Evolutionary conservation across 2,797 vertebrate species (phyloP).

Genomic region (Glossophaga mutica): DNA sequence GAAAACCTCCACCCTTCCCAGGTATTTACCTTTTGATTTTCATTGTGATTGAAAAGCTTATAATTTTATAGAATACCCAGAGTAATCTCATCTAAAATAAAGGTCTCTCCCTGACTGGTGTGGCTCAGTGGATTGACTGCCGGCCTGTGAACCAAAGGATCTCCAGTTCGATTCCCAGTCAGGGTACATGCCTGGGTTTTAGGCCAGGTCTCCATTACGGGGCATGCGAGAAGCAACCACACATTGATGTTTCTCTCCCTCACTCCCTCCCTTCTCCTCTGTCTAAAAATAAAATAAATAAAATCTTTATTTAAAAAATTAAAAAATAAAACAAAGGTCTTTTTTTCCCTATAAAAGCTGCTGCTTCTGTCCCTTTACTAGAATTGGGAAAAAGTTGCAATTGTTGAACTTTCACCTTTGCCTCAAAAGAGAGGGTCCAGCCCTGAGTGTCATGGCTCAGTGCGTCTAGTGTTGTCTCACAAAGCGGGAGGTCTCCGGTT

Average conservation of each 20-base stretch:
- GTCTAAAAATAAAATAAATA: too few species aligned
- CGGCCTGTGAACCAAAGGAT: too few species aligned
- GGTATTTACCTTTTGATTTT: conserved; percentile 70
- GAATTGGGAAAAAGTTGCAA: not conserved
- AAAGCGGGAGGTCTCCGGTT: not conserved
- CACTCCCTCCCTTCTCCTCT: too few species aligned
- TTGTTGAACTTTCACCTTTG: not conserved
- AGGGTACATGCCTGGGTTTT: too few species aligned
- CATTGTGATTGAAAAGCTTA: not conserved
- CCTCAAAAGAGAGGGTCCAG: not conserved
- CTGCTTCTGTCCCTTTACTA: not conserved
- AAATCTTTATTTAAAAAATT: too few species aligned
- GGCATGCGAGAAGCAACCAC: too few species aligned
- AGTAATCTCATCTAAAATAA: not conserved
- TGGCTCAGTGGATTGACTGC: too few species aligned
- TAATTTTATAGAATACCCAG: not conserved
- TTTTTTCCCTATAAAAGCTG: not conserved
- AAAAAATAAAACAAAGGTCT: not conserved
- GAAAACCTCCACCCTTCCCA: conserved; percentile 79
- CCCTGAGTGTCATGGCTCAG: not conserved
- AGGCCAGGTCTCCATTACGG: too few species aligned
- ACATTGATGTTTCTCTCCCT: too few species aligned
- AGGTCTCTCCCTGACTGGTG: not conserved
- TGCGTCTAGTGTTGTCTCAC: too few species aligned
- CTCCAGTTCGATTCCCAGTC: too few species aligned